Evolutionary conservation across 2,797 vertebrate genomes (phyloP).

Genomic region (Poeciliopsis infans): DNA sequence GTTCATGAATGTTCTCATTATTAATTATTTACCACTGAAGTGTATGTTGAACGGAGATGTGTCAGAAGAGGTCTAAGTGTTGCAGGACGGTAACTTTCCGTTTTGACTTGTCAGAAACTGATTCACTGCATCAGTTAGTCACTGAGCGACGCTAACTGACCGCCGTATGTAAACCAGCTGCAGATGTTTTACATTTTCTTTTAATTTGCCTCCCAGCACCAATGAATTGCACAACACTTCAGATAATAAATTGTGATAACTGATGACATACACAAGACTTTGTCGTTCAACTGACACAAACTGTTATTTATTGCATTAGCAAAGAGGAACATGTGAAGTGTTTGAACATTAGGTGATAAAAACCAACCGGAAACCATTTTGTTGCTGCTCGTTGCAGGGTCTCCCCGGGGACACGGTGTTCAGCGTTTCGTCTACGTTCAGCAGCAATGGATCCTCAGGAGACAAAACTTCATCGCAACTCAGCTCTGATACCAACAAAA

Average conservation of each 20-base stretch:
- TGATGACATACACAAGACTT: background rate
- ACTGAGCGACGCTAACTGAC: constrained; percentile 16
- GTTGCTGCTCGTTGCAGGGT: constrained; percentile 50
- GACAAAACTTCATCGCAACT: constrained; percentile 27
- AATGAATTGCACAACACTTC: too few species aligned
- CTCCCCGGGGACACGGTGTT: constrained; percentile 71
- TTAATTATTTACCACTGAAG: background rate
- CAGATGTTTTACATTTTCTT: background rate
- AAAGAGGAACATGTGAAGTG: background rate
- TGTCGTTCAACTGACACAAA: background rate
- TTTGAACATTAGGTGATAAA: background rate
- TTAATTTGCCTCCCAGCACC: background rate
- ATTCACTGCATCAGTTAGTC: constrained; percentile 50
- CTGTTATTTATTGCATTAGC: background rate
- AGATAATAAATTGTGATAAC: background rate
- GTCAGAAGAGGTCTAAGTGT: background rate
- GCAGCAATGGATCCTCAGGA: constrained; percentile 9
- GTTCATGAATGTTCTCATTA: background rate
- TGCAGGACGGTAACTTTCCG: constrained; percentile 16
- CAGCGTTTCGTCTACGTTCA: constrained; percentile 73
- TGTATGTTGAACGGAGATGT: background rate
- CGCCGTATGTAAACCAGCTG: too few species aligned
- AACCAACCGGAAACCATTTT: background rate
- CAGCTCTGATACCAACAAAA: constrained; percentile 38
- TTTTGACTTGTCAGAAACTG: constrained; percentile 39